Conservation (phyloP, 92 coral and sea anemone species). For the Palythoa grandis region DNA sequence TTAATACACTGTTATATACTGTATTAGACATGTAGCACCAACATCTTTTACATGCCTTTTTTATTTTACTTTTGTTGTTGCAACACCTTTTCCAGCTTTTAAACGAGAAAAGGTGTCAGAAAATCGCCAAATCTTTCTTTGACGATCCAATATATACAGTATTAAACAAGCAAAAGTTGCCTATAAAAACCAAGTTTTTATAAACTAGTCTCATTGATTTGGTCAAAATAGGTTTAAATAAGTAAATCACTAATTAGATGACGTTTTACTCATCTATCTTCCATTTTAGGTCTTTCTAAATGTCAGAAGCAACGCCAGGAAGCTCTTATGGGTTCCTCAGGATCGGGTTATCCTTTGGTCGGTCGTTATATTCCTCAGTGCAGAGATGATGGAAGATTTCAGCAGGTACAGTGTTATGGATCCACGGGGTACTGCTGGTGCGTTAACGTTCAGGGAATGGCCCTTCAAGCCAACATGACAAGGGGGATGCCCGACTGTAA, state of each 20-base stretch:
- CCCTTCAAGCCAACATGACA: slow-evolving; percentile 81
- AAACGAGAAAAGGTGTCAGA: too few relatives aligned
- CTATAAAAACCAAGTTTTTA: too few relatives aligned
- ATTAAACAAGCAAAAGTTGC: too few relatives aligned
- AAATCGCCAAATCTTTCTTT: too few relatives aligned
- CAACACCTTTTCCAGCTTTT: too few relatives aligned
- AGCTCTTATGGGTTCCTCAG: slow-evolving; percentile 68
- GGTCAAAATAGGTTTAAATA: too few relatives aligned
- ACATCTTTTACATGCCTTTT: too few relatives aligned
- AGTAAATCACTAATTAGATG: background rate
- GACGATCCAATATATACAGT: too few relatives aligned
- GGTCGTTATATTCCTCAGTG: slow-evolving; percentile 94
- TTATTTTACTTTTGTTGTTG: too few relatives aligned
- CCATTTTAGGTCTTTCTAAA: slow-evolving; percentile 66
- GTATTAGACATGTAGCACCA: too few relatives aligned
- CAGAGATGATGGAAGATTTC: slow-evolving; percentile 74
- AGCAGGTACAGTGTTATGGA: slow-evolving; percentile 92
- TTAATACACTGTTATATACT: too few relatives aligned
- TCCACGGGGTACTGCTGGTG: slow-evolving; percentile 99
- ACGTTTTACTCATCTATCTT: background rate
- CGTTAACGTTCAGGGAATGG: slow-evolving; percentile 75
- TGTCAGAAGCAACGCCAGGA: slow-evolving; percentile 80
- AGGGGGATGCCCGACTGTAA: slow-evolving; percentile 90
- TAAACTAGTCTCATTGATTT: too few relatives aligned
- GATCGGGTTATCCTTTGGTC: slow-evolving; percentile 48